These are phyloP conservation scores for Cinara cedri DNA, from an alignment of 2,888 invertebrate species.

Conservation along the genomic window DNA sequence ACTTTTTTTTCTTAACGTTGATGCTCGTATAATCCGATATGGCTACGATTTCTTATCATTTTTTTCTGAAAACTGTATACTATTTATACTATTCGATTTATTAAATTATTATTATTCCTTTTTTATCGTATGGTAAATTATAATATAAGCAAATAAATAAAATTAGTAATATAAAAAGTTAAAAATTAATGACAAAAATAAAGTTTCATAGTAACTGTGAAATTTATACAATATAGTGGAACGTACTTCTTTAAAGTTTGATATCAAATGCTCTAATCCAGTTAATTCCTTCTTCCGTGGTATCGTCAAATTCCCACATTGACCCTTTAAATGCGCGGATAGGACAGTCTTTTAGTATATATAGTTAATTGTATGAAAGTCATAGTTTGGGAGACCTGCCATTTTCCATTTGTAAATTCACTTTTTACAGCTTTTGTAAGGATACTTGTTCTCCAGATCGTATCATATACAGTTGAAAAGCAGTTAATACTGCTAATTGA, in stretches of 20 bases:
- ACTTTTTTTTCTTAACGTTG: no score
- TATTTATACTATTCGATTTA: no score
- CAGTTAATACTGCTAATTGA: no score
- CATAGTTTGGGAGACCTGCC: background rate
- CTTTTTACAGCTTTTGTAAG: background rate
- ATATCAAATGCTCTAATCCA: background rate
- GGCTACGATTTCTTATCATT: no score
- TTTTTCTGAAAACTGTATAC: no score
- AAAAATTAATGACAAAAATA: background rate
- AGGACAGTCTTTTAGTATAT: background rate
- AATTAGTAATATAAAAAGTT: background rate
- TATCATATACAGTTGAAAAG: no score
- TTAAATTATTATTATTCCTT: no score
- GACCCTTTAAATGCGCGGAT: background rate
- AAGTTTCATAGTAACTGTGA: background rate
- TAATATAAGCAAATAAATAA: background rate
- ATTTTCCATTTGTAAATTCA: background rate
- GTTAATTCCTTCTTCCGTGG: background rate
- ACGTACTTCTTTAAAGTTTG: background rate
- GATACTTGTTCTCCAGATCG: no score
- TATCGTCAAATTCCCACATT: background rate
- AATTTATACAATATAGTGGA: background rate
- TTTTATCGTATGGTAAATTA: background rate
- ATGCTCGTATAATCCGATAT: no score
- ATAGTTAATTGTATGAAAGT: background rate